Conservation (phyloP, 2,113 vertebrate species). For the Crotalus horridus region DNA sequence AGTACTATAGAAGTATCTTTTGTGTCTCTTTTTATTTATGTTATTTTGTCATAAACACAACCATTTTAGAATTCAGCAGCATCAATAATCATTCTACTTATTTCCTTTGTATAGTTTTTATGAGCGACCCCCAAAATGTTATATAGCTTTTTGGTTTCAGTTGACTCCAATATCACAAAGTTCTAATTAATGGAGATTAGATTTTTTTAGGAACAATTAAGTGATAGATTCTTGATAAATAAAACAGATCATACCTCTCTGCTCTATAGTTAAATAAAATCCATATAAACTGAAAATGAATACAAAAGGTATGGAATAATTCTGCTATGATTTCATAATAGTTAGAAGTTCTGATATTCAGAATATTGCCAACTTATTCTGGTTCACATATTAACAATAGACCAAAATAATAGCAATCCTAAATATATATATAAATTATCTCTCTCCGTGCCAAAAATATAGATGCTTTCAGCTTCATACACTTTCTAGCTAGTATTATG, state of each 20-base stretch:
- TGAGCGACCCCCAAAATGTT: neutral
- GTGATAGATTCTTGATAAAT: neutral
- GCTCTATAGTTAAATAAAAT: neutral
- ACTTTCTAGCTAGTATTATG: neutral
- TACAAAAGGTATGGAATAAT: neutral
- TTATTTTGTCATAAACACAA: neutral
- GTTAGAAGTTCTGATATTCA: too few relatives aligned
- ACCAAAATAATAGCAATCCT: neutral
- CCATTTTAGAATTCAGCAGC: neutral
- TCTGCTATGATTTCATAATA: neutral
- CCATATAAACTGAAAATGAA: neutral
- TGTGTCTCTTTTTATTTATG: neutral
- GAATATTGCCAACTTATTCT: neutral
- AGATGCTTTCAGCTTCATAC: neutral
- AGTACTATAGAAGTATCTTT: neutral
- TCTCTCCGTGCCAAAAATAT: neutral
- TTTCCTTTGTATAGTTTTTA: conserved; percentile 4
- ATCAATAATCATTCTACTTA: neutral
- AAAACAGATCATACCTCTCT: neutral
- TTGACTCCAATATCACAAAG: neutral
- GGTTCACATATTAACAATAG: neutral
- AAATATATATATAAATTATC: neutral
- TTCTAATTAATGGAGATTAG: neutral
- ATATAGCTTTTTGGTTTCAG: neutral
- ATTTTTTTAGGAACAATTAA: neutral